These are phyloP conservation scores for Coregonus suidteri DNA, from an alignment of 2,797 vertebrate genomes.

Conservation along the genomic window DNA sequence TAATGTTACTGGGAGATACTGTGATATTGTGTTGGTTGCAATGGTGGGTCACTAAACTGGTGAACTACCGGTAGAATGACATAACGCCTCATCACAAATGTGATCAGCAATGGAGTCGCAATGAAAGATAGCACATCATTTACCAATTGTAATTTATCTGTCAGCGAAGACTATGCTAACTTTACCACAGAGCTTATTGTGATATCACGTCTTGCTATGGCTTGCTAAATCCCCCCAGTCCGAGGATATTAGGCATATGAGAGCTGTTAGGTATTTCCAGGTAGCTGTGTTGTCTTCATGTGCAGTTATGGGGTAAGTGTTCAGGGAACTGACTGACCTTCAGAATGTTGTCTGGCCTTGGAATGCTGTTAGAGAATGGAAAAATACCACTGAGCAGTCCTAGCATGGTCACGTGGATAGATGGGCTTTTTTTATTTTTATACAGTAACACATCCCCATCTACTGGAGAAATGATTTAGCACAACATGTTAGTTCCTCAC, in stretches of 20 bases:
- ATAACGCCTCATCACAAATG: no score
- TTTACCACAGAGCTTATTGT: neutral
- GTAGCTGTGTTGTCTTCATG: neutral
- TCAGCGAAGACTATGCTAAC: neutral
- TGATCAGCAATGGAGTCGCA: no score
- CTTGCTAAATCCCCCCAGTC: neutral
- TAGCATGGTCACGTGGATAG: neutral
- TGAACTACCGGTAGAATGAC: neutral
- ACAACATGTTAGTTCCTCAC: neutral
- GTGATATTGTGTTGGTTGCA: no score
- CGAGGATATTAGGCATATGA: no score
- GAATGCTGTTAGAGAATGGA: conserved; percentile 7
- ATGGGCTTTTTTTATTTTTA: neutral
- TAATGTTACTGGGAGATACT: neutral
- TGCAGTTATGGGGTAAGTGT: neutral
- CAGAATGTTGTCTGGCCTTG: conserved; percentile 1
- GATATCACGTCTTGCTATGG: neutral
- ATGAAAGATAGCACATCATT: neutral
- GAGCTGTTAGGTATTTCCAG: neutral
- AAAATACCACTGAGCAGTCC: conserved; percentile 4
- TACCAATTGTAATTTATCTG: neutral
- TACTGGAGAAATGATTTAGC: neutral
- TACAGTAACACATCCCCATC: conserved; percentile 1
- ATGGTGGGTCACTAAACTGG: neutral
- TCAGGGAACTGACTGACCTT: neutral